Evolutionary conservation across 2,113 vertebrate genomes (phyloP).

Genomic region (Anhinga anhinga): DNA sequence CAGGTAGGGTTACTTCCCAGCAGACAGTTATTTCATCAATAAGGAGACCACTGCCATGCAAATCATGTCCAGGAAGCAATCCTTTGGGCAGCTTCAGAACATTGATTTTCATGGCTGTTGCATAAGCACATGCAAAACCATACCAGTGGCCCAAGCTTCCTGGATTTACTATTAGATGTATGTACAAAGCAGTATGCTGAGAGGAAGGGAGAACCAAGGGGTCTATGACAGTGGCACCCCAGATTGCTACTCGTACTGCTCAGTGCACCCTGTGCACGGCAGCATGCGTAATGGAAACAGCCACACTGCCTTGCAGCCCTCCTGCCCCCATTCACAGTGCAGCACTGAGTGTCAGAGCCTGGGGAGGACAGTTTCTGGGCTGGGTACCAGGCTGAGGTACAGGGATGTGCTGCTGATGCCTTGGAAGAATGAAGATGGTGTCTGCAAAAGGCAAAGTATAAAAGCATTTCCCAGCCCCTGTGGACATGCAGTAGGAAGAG

Average conservation of each 20-base stretch:
- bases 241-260: background rate
- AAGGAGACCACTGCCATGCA: background rate
- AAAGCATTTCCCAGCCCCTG: background rate
- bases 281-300: background rate
- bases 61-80: background rate
- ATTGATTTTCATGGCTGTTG: background rate
- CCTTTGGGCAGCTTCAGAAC: background rate
- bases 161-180: background rate
- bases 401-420: background rate
- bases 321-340: background rate
- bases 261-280: background rate
- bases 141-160: background rate
- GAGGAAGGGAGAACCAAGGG: background rate
- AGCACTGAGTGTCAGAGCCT: fast-evolving
- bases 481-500: background rate
- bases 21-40: background rate
- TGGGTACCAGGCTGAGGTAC: background rate
- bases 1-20: background rate
- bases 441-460: background rate
- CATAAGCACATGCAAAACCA: background rate
- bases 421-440: background rate
- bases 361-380: background rate
- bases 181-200: background rate
- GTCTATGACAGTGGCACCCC: background rate
- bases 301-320: background rate